Evolutionary conservation across 2,113 vertebrate genomes (phyloP).

Genomic region (Calidris pygmaea): DNA sequence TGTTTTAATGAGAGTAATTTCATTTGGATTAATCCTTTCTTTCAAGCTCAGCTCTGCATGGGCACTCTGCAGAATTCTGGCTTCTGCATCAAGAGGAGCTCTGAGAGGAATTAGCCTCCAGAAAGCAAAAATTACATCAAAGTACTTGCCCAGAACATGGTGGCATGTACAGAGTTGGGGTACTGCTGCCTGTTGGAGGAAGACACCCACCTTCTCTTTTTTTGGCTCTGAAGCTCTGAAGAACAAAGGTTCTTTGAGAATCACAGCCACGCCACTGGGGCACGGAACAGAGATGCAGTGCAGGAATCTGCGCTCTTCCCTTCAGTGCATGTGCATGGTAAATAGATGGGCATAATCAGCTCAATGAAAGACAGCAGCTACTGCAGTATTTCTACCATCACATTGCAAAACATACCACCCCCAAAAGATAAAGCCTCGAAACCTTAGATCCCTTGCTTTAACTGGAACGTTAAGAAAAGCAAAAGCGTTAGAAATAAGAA

Average conservation of each 20-base stretch:
- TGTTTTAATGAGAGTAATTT: not conserved
- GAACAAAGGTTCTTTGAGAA: not conserved
- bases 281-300: not conserved
- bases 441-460: not conserved
- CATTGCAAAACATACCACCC: not conserved
- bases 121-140: not conserved
- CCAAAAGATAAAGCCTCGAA: not conserved
- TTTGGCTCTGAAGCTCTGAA: not conserved
- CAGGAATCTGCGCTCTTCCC: not conserved
- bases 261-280: not conserved
- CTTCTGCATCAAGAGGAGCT: not conserved
- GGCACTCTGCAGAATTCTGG: not conserved
- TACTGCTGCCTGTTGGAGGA: not conserved
- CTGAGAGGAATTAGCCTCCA: not conserved
- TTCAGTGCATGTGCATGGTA: not conserved
- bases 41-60: not conserved
- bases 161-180: not conserved
- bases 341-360: not conserved
- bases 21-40: not conserved
- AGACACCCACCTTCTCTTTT: not conserved
- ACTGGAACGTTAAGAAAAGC: slow-evolving; percentile 21
- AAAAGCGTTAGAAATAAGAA: not conserved
- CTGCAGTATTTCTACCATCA: not conserved
- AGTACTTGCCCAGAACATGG: not conserved
- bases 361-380: not conserved